These are phyloP conservation scores for Caenorhabditis imperialis DNA, from an alignment of 2,888 invertebrate genomes.

Conservation along the genomic window DNA sequence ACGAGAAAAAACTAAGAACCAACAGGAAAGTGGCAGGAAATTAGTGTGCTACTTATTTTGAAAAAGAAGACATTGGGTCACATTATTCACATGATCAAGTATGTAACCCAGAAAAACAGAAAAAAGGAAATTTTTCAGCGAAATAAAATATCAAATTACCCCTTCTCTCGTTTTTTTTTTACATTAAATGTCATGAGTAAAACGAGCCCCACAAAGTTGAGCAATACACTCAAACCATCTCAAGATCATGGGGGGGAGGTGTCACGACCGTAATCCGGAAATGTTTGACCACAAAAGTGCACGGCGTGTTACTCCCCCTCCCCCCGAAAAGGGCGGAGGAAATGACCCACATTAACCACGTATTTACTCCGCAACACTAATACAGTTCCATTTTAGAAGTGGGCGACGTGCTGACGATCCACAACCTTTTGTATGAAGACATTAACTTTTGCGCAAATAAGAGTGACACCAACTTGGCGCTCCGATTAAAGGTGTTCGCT, in stretches of 20 bases:
- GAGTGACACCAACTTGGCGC: constrained; percentile 44
- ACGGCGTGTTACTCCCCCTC: constrained; percentile 34
- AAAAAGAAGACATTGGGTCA: neutral
- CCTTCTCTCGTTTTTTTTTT: too few relatives aligned
- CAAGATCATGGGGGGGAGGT: constrained; percentile 1
- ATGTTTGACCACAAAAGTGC: constrained; percentile 48
- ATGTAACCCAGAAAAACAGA: too few relatives aligned
- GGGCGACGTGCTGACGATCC: constrained; percentile 32
- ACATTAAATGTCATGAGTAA: too few relatives aligned
- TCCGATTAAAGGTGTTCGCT: constrained; percentile 52
- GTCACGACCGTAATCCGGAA: constrained; percentile 35
- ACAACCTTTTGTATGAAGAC: constrained; percentile 43
- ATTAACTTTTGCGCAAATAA: constrained; percentile 56
- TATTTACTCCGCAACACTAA: constrained; percentile 54
- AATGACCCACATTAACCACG: constrained; percentile 51
- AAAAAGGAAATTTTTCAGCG: too few relatives aligned
- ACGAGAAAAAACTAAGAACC: constrained; percentile 9
- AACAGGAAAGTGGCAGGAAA: constrained; percentile 38
- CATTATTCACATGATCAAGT: too few relatives aligned
- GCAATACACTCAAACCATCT: neutral
- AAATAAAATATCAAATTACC: too few relatives aligned
- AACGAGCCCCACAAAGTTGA: neutral
- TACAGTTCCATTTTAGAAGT: constrained; percentile 52
- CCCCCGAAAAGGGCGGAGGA: constrained; percentile 47
- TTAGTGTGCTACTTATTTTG: constrained; percentile 13